phyloP scores from a whole-genome alignment of 2,113 vertebrate species.

The Microtus oregoni region DNA sequence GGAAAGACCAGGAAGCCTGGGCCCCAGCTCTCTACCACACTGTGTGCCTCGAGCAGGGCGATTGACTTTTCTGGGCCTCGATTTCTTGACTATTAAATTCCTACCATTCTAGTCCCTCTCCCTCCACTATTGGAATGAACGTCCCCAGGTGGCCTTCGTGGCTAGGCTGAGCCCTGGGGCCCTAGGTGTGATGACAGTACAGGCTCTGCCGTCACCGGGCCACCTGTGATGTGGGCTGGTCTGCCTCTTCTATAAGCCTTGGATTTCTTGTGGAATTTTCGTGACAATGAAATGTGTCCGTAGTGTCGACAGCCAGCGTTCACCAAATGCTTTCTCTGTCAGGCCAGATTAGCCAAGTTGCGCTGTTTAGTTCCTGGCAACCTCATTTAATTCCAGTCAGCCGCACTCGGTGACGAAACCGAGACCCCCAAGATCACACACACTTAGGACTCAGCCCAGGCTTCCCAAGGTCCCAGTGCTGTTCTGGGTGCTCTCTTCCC shows the following conservation, averaged over 20 bases:
- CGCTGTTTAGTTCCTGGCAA: background rate
- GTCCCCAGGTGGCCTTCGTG: background rate
- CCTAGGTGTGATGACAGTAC: background rate
- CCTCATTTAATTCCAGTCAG: background rate
- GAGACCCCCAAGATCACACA: background rate
- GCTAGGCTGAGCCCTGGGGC: background rate
- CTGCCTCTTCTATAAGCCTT: background rate
- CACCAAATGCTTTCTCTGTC: background rate
- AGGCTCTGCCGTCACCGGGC: background rate
- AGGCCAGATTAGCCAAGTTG: background rate
- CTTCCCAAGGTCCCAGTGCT: background rate
- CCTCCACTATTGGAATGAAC: background rate
- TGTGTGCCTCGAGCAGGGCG: background rate
- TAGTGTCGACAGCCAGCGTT: background rate
- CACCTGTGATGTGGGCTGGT: background rate
- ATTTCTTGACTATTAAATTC: conserved; percentile 9
- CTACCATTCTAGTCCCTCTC: background rate
- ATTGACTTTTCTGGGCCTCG: background rate
- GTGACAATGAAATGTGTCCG: background rate
- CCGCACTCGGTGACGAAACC: background rate
- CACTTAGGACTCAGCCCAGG: background rate
- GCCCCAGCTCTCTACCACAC: background rate
- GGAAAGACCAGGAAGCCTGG: background rate
- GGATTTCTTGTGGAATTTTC: background rate
- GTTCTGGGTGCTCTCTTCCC: background rate